Evolutionary conservation across 2,888 invertebrate genomes (phyloP), one percentile per base, ranked within the genome.

Genomic region (Melanchra persicariae): DNA sequence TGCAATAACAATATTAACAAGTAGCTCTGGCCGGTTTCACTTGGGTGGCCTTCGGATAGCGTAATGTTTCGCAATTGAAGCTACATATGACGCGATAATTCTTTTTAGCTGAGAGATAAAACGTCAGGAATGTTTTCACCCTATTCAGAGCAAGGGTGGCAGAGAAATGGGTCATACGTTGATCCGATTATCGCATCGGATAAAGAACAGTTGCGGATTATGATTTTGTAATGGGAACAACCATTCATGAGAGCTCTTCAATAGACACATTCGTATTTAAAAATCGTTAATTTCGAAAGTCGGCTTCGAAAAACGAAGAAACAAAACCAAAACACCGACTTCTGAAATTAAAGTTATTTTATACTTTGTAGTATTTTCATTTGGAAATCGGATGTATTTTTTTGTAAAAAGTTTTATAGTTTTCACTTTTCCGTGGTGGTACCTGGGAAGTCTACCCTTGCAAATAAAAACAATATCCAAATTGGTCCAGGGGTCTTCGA

Each of bases 1-100:
- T 77, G 79, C 59, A 79, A 79, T 84, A 84, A 73, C 61, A 82
- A 71, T 79, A 84, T 79, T 79, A 76, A 76, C 82, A 74, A 82
- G 74, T 62, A 66, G 66, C 49, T 65, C 64, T 55, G 63, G 69
- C 69, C 30, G 54, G 55, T 65, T 75, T 71, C 70, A 65, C 81
- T 83, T 71, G 81, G 57, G 69, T 65, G 82, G 74, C 81, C 81
- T 82, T 82, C 84, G 61, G 54, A 71, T 61, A 64, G 12, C 47
- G 57, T 75, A 66, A 72, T 69, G 81, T 71, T 72, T 37, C 43
- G 40, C 62, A 78, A 76, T 63, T 34, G 51, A 70, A 72, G 75
- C 59, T 65, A 69, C 58, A 54, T 70, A 67, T 64, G 63, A 71
- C 45, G 80, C 54, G 54, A 77, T 72, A 63, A 65, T 68, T 64